Conservation (phyloP, 2,888 invertebrate species). For the Resseliella maxima region DNA sequence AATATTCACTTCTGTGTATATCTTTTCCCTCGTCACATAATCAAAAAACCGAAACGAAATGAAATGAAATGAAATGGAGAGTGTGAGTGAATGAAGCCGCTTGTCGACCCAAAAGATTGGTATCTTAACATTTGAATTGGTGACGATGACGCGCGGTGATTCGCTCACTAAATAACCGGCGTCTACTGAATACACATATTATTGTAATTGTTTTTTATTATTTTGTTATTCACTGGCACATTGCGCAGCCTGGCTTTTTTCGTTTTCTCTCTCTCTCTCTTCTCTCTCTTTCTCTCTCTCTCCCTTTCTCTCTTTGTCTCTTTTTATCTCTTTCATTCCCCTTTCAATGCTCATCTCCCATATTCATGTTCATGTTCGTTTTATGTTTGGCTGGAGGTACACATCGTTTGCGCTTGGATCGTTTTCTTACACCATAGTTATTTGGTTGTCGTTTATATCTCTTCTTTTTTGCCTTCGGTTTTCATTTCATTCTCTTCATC, state of each 20-base stretch:
- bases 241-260: background rate
- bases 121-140: constrained; percentile 37
- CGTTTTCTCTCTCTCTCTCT: background rate
- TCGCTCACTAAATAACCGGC: constrained; percentile 47
- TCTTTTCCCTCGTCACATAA: constrained; percentile 47
- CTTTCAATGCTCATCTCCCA: background rate
- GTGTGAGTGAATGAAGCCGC: background rate
- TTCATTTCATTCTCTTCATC: background rate
- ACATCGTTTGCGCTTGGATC: constrained; percentile 34
- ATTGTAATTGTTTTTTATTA: constrained; percentile 53
- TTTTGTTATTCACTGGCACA: constrained; percentile 34
- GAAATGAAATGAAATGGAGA: background rate
- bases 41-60: background rate
- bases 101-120: background rate
- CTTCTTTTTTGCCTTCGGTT: constrained; percentile 27
- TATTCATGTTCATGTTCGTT: background rate
- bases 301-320: background rate
- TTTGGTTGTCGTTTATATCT: constrained; percentile 37
- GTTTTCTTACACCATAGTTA: constrained; percentile 20
- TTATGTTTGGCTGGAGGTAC: background rate
- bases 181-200: constrained; percentile 44
- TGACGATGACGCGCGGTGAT: constrained; percentile 53
- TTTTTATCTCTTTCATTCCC: no score
- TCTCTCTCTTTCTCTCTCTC: background rate
- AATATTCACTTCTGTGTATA: background rate